These are phyloP conservation scores for Tenthredo livida DNA, from an alignment of 2,888 invertebrate genomes.

Conservation along the genomic window DNA sequence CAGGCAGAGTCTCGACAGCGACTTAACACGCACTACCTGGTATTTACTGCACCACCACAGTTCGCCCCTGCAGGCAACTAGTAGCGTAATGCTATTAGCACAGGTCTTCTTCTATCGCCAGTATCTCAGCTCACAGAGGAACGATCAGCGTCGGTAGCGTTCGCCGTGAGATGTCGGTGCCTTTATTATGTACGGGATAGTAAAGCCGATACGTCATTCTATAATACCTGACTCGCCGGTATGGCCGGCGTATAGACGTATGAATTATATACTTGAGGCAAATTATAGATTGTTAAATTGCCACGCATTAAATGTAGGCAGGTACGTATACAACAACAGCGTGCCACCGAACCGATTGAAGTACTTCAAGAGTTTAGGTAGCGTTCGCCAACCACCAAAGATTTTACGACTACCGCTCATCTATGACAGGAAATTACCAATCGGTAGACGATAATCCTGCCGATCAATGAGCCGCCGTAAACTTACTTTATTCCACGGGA, in stretches of 20 bases:
- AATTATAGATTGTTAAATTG: conserved; percentile 22
- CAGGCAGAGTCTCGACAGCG: conserved; percentile 40
- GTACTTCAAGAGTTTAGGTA: not conserved
- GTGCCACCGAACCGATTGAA: not conserved
- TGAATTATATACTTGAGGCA: conserved; percentile 43
- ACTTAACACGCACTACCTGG: conserved; percentile 49
- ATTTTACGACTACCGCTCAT: conserved; percentile 66
- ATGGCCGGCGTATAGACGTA: not conserved
- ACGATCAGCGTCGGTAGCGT: conserved; percentile 24
- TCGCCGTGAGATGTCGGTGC: not conserved
- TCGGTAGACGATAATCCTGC: conserved; percentile 63
- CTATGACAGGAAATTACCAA: conserved; percentile 65
- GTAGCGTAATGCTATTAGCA: conserved; percentile 45
- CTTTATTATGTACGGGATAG: not conserved
- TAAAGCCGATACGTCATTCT: conserved; percentile 24
- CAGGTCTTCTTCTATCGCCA: not conserved
- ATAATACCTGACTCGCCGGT: conserved; percentile 7
- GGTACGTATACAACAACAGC: not conserved
- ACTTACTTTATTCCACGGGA: conserved; percentile 61
- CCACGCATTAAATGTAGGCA: conserved; percentile 4
- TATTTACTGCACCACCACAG: not conserved
- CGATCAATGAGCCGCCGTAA: conserved; percentile 66
- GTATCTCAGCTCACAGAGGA: conserved; percentile 1
- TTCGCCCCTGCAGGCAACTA: conserved; percentile 19
- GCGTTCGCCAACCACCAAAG: conserved; percentile 21